Percentiles rank a stretch among this genome's conserved stretches.
Evolutionary conservation across 2,113 vertebrate species (phyloP).

Genomic region (Rhodinocichla rosea): DNA sequence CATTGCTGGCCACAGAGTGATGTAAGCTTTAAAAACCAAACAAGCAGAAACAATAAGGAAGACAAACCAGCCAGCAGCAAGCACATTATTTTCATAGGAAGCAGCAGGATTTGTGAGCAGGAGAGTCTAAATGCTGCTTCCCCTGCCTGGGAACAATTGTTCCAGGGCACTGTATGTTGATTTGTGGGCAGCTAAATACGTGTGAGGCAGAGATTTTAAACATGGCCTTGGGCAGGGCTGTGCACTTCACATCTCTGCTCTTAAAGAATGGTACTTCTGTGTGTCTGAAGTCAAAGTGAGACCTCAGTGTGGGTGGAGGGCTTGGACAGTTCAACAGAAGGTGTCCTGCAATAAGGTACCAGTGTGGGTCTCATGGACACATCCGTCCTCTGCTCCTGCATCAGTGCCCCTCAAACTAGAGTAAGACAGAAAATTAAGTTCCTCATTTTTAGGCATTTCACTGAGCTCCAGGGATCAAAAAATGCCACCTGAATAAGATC

Average conservation of each 20-base stretch:
- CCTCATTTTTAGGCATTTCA: neutral
- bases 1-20: neutral
- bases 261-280: neutral
- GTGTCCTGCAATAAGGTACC: neutral
- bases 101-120: neutral
- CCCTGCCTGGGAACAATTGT: neutral
- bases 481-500: neutral
- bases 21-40: conserved; percentile 14
- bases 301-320: neutral
- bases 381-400: neutral
- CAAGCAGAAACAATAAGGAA: conserved; percentile 11
- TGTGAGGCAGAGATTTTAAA: neutral
- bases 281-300: neutral
- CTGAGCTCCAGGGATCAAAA: neutral
- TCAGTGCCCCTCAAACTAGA: neutral
- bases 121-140: neutral
- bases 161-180: neutral
- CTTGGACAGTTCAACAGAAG: neutral
- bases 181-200: neutral
- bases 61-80: neutral
- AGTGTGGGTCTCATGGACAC: neutral
- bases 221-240: neutral
- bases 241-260: neutral
- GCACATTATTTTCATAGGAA: neutral
- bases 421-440: neutral